Percentiles rank a stretch among this genome's conserved stretches.
Conservation (phyloP, 2,113 vertebrate genomes). For the Podarcis muralis region DNA sequence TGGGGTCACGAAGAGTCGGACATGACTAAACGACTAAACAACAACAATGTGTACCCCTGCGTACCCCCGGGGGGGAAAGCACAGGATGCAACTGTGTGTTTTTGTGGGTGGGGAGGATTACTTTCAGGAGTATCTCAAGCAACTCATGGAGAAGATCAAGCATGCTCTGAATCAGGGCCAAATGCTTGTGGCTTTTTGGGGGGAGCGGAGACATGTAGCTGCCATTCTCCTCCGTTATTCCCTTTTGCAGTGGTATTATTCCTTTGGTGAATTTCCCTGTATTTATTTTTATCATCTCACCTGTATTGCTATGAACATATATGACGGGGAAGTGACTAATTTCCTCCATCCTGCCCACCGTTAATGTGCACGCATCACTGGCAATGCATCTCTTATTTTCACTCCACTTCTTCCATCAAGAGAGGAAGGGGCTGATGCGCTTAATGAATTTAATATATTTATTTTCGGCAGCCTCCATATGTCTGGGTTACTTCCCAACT, state of each 20-base stretch:
- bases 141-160: background rate
- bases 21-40: too few species aligned
- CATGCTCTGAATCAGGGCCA: background rate
- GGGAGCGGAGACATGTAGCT: too few species aligned
- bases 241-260: fast-evolving
- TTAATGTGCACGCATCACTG: fast-evolving
- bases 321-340: background rate
- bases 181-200: background rate
- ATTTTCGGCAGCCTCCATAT: slow-evolving; percentile 12
- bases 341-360: background rate
- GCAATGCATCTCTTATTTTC: background rate
- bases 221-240: fast-evolving
- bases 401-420: background rate
- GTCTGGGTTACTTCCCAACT: slow-evolving; percentile 21
- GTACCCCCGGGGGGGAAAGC: too few species aligned
- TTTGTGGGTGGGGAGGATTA: background rate
- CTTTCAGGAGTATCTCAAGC: background rate
- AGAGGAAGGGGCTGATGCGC: background rate
- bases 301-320: background rate
- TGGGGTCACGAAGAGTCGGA: too few species aligned
- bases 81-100: too few species aligned
- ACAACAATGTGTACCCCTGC: too few species aligned
- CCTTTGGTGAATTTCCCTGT: background rate
- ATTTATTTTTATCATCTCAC: background rate
- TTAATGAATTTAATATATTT: slow-evolving; percentile 40